These are phyloP conservation scores for Oreotrochilus melanogaster DNA, from an alignment of 2,113 vertebrate species.

Conservation along the genomic window DNA sequence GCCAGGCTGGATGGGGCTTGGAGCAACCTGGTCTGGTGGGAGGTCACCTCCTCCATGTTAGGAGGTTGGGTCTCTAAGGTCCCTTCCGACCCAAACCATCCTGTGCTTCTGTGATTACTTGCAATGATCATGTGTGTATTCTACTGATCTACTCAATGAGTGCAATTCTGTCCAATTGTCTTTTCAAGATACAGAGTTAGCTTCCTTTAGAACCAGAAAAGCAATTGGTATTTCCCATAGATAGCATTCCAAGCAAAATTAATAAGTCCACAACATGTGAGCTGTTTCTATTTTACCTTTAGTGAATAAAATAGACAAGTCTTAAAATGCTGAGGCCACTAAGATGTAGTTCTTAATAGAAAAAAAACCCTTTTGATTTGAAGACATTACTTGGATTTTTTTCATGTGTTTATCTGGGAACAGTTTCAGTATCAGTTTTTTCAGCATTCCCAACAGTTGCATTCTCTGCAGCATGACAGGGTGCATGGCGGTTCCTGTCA, in stretches of 20 bases:
- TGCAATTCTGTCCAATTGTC: not conserved
- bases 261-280: not conserved
- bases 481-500: not conserved
- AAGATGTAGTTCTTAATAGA: not conserved
- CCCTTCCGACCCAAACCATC: too few relatives aligned
- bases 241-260: not conserved
- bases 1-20: too few relatives aligned
- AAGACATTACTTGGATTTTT: not conserved
- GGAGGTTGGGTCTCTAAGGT: too few relatives aligned
- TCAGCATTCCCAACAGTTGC: constrained; percentile 2
- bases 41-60: too few relatives aligned
- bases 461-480: constrained; percentile 26
- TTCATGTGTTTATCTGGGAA: not conserved
- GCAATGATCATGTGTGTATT: not conserved
- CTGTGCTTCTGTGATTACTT: not conserved
- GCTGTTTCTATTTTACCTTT: not conserved
- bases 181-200: not conserved
- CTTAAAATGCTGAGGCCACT: not conserved
- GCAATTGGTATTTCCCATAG: not conserved
- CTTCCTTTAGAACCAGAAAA: not conserved
- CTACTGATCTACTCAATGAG: not conserved
- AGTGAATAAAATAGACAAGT: not conserved
- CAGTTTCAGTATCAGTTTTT: not conserved
- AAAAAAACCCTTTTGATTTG: not conserved
- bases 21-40: too few relatives aligned